Base-by-base conservation (phyloP, 2,797 vertebrate genomes). In the Emys orbicularis region DNA sequence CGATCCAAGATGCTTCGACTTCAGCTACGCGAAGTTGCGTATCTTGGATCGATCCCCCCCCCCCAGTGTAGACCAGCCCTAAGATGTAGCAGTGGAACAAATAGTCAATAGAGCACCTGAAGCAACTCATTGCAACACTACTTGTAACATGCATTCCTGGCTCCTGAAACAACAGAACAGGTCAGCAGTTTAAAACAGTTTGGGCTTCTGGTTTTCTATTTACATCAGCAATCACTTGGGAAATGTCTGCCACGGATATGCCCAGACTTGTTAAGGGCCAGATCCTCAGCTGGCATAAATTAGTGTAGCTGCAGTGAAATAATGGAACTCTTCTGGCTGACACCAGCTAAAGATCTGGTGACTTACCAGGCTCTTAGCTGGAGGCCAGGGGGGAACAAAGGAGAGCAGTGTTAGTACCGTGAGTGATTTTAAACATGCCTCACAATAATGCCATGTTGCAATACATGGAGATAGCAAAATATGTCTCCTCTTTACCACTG, bases 241-340 rank as follows among this genome's bases (percentile, higher is more conserved):
- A 83, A 90, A 88, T 61, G 23, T 77, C 91, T 90, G 47, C 34
- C 87, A 76, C 12, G 84, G 72, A 25, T 52, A 74, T 15, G 8
- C 3, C 76, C 21, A 74, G 34, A 52, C 4, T n/a, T 59, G 79
- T 54, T 18, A 68, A 31, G 44, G 54, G 91, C 27, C 37, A 86
- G 89, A 97, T 37, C 49, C 82, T 9, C 19, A 83, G 27, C 52
- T 91, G 16, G 52, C 81, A 89, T 59, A 94, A 96, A 87, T 92
- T 86, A 90, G 54, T 50, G 86, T 80, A 8, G 27, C 53, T 13
- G 50, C 76, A 88, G 92, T 34, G 16, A 90, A 72, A 8, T 41
- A 72, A 72, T 72, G 10, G 16, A 94, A 89, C 29, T 83, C 68
- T 23, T 12, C 3, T 3, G 18, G 29, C 27, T 37, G 49, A 88